Evolutionary conservation across 2,888 invertebrate genomes (phyloP).

Genomic region (Dryobotodes eremita): DNA sequence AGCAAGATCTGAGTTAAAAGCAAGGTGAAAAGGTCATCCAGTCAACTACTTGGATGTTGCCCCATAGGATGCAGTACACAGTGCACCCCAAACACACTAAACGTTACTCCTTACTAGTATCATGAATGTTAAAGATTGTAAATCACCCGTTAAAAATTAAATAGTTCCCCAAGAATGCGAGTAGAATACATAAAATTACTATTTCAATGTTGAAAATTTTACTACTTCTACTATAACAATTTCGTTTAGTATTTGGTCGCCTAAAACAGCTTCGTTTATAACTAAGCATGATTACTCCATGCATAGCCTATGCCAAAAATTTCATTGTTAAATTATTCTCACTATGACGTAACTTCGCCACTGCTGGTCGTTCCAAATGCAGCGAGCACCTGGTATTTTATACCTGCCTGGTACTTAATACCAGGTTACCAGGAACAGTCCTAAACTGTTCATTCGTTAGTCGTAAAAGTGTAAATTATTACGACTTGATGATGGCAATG

Average conservation of each 20-base stretch:
- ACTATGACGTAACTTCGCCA: constrained; percentile 14
- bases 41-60: background rate
- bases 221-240: background rate
- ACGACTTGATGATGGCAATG: constrained; percentile 46
- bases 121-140: background rate
- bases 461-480: constrained; percentile 58
- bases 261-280: background rate
- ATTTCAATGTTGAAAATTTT: background rate
- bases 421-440: constrained; percentile 38
- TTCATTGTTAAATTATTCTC: background rate
- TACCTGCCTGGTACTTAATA: constrained; percentile 27
- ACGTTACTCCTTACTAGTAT: background rate
- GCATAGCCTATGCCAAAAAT: constrained; percentile 9
- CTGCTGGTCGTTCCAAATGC: constrained; percentile 26
- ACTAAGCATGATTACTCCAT: background rate
- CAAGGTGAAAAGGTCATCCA: background rate
- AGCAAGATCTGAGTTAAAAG: background rate
- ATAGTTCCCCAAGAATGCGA: background rate
- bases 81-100: background rate
- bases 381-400: constrained; percentile 50
- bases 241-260: background rate
- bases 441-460: constrained; percentile 53
- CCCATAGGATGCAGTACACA: background rate
- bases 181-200: background rate
- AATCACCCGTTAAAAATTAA: background rate